Conservation (phyloP, 2,888 invertebrate genomes). For the Plutella xylostella region DNA sequence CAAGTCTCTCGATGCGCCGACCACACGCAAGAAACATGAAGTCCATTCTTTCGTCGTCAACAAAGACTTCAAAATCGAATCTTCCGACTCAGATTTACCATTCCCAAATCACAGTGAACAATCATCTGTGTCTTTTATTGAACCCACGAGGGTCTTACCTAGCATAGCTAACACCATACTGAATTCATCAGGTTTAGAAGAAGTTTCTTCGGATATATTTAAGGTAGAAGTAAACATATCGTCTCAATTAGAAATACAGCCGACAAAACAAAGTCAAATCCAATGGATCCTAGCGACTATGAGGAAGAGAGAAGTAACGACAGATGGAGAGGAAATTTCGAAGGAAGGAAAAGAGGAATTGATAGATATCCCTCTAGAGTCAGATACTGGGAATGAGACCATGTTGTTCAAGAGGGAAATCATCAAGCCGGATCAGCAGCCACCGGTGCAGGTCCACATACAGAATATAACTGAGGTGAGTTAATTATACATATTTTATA, state of each 20-base stretch:
- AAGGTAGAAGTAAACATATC: slow-evolving; percentile 18
- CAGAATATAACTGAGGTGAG: slow-evolving; percentile 72
- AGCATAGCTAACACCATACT: slow-evolving; percentile 17
- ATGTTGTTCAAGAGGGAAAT: slow-evolving; percentile 54
- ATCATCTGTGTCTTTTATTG: slow-evolving; percentile 28
- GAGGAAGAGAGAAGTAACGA: slow-evolving; percentile 42
- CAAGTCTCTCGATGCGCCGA: slow-evolving; percentile 57
- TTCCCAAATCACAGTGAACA: slow-evolving; percentile 40
- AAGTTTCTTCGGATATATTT: background rate
- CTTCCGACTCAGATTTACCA: slow-evolving; percentile 31
- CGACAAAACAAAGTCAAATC: slow-evolving; percentile 37
- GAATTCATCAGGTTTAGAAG: slow-evolving; percentile 9
- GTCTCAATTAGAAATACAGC: slow-evolving; percentile 29
- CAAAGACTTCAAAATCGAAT: slow-evolving; percentile 33
- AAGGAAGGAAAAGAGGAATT: slow-evolving; percentile 36
- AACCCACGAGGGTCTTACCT: slow-evolving; percentile 14
- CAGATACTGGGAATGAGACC: slow-evolving; percentile 43
- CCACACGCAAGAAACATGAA: slow-evolving; percentile 56
- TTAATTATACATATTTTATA: background rate
- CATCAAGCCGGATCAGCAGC: slow-evolving; percentile 58
- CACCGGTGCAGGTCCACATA: slow-evolving; percentile 74
- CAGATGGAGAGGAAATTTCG: slow-evolving; percentile 24
- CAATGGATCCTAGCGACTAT: slow-evolving; percentile 54
- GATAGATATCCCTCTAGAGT: slow-evolving; percentile 53
- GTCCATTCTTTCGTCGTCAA: slow-evolving; percentile 58